phyloP scores from a whole-genome alignment of 2,797 vertebrate genomes.

The Tapera naevia region DNA sequence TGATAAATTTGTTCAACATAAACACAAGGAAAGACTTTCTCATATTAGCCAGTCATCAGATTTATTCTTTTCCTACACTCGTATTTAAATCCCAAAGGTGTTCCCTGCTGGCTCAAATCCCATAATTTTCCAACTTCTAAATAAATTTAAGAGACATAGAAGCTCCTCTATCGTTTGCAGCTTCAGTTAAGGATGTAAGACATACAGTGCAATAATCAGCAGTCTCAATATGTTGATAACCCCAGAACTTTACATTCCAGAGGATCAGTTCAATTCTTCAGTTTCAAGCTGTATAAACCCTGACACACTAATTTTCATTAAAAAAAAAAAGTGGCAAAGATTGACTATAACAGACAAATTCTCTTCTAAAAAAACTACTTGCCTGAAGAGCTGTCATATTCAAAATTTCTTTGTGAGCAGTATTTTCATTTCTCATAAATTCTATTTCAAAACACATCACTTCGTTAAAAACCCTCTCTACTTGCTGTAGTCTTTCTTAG shows the following conservation, averaged over 20 bases:
- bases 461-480: not conserved
- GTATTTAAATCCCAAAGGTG: not conserved
- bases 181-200: not conserved
- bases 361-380: not conserved
- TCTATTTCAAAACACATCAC: not conserved
- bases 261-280: not conserved
- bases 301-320: not conserved
- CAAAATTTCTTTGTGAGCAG: not conserved
- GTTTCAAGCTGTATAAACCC: not conserved
- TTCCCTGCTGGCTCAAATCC: not conserved
- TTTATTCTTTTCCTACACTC: not conserved
- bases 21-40: not conserved
- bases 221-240: not conserved
- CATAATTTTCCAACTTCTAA: not conserved
- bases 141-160: not conserved
- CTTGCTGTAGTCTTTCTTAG: not conserved
- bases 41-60: not conserved
- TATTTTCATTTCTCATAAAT: not conserved
- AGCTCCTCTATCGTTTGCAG: not conserved
- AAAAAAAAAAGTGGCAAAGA: not conserved
- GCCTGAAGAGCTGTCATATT: fast-evolving
- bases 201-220: not conserved
- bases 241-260: not conserved
- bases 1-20: not conserved
- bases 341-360: not conserved